Evolutionary conservation across 1,140 invertebrate genomes (phyloP).

Genomic region (Tetramorium simillimum): DNA sequence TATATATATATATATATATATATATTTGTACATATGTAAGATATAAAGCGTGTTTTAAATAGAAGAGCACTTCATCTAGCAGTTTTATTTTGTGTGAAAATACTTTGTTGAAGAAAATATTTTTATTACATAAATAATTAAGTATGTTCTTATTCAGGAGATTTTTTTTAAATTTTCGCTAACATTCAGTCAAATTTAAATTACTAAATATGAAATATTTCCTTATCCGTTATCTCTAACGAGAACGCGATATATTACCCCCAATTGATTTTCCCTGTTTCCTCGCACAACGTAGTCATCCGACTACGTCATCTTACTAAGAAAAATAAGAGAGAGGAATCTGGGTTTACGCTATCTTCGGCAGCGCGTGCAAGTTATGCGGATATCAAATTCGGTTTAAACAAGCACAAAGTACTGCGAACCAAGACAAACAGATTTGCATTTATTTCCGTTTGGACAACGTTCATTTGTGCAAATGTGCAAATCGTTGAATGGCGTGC

Average conservation of each 20-base stretch:
- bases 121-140: not conserved
- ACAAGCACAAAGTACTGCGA: not conserved
- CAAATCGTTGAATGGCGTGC: slow-evolving; percentile 49
- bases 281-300: not conserved
- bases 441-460: slow-evolving; percentile 7
- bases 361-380: not conserved
- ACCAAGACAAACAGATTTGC: not conserved
- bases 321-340: not conserved
- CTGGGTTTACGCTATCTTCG: not conserved
- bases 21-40: no score
- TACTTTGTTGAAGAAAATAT: not conserved
- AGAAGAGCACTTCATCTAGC: no score
- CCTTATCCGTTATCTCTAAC: not conserved
- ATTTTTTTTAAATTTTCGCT: not conserved
- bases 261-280: not conserved
- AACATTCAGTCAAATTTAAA: not conserved
- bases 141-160: not conserved
- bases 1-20: no score
- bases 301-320: not conserved
- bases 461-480: slow-evolving; percentile 8
- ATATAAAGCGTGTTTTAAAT: no score
- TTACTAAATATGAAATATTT: not conserved
- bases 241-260: not conserved
- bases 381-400: not conserved
- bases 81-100: not conserved